These are phyloP conservation scores for Megalops atlanticus DNA, from an alignment of 2,113 vertebrate genomes.

Conservation along the genomic window DNA sequence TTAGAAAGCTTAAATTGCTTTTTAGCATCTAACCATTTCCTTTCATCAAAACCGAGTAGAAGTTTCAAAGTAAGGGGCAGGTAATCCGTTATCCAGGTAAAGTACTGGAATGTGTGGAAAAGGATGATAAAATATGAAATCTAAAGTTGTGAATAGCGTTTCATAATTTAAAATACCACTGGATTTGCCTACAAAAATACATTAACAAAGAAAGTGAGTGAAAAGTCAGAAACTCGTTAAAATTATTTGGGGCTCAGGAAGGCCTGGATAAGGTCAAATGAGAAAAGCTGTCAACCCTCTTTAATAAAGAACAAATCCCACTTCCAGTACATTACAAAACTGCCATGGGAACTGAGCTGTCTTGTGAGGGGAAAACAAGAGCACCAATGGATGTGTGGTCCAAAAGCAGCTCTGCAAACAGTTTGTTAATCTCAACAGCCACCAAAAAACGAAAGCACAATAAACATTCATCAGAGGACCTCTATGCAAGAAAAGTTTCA, in stretches of 20 bases:
- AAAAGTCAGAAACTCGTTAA: not conserved
- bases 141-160: not conserved
- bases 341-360: not conserved
- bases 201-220: not conserved
- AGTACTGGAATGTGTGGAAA: conserved; percentile 5
- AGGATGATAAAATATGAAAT: conserved; percentile 14
- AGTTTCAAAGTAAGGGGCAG: not conserved
- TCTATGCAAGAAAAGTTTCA: not conserved
- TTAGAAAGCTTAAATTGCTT: conserved; percentile 8
- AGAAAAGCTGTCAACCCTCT: not conserved
- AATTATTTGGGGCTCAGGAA: not conserved
- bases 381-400: not conserved
- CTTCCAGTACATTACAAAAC: not conserved
- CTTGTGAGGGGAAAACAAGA: not conserved
- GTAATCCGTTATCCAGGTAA: conserved; percentile 23
- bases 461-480: conserved; percentile 5
- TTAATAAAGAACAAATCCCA: conserved; percentile 13
- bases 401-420: conserved; percentile 21
- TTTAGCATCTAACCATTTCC: not conserved
- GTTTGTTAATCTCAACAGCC: conserved; percentile 20
- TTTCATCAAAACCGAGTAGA: not conserved
- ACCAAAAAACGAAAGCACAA: conserved; percentile 3
- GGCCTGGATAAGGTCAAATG: not conserved
- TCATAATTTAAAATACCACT: not conserved
- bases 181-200: not conserved